These are phyloP conservation scores for Onthophagus taurus DNA, from an alignment of 1,140 invertebrate species.

Conservation along the genomic window DNA sequence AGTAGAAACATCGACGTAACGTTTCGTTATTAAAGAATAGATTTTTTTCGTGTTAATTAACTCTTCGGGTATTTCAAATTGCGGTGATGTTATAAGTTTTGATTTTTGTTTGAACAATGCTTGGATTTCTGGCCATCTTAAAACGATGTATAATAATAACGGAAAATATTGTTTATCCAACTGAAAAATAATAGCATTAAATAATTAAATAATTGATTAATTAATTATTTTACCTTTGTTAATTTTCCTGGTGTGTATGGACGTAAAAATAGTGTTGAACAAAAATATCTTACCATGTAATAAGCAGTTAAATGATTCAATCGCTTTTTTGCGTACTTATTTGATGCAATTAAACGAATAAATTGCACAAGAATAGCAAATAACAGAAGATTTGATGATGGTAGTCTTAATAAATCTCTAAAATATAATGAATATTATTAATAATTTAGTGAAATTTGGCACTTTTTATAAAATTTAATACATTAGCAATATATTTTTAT, in stretches of 20 bases:
- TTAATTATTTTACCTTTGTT: slow-evolving; percentile 8
- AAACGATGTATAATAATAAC: slow-evolving; percentile 2
- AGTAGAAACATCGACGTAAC: neutral
- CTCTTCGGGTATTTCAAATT: too few relatives aligned
- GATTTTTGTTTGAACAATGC: neutral
- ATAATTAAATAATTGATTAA: neutral
- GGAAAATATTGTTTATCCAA: slow-evolving; percentile 8
- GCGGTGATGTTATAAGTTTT: too few relatives aligned
- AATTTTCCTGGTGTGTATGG: slow-evolving; percentile 10
- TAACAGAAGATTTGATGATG: slow-evolving; percentile 7
- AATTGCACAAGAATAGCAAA: slow-evolving; percentile 4
- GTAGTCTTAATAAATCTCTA: slow-evolving; percentile 3
- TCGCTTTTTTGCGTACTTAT: neutral
- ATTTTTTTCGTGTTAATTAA: neutral
- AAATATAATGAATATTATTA: neutral
- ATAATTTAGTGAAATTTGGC: too few relatives aligned
- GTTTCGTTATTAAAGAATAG: neutral
- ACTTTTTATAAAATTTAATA: too few relatives aligned
- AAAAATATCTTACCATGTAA: slow-evolving; percentile 11
- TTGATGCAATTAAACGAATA: neutral
- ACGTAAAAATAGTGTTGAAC: slow-evolving; percentile 4
- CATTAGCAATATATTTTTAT: too few relatives aligned
- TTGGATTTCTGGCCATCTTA: slow-evolving; percentile 6
- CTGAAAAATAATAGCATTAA: neutral
- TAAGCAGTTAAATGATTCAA: neutral